Percentiles rank a stretch among this genome's conserved stretches.
Evolutionary conservation across 2,797 vertebrate genomes (phyloP).

Genomic region (Sciurus vulgaris): DNA sequence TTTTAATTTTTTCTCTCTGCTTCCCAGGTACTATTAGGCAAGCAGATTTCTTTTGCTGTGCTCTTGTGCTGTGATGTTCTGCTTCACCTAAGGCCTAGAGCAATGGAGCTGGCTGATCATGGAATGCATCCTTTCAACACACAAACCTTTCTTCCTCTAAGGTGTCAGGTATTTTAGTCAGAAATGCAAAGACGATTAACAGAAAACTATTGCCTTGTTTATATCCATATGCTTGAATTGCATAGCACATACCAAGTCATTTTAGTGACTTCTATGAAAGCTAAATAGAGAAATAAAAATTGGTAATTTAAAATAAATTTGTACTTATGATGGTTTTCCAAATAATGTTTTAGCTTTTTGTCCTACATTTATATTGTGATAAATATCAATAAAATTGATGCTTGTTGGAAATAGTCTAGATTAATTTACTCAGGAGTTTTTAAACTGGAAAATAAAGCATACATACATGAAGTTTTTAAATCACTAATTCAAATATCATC

Average conservation of each 20-base stretch:
- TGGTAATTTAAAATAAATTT: not conserved
- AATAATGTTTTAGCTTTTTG: not conserved
- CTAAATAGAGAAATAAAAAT: not conserved
- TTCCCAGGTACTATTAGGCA: no score
- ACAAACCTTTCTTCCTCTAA: not conserved
- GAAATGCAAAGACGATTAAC: no score
- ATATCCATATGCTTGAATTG: no score
- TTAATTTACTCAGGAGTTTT: not conserved
- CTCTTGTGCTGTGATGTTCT: no score
- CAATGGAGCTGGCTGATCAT: no score
- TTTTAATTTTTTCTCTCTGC: not conserved
- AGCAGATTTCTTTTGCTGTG: no score
- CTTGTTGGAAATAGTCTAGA: not conserved
- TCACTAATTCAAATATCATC: not conserved
- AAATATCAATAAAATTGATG: not conserved
- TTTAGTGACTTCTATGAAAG: not conserved
- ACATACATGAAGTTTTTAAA: not conserved
- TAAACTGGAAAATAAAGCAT: not conserved
- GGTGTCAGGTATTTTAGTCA: not conserved
- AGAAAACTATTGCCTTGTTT: no score
- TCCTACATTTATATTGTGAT: not conserved
- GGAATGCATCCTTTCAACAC: no score
- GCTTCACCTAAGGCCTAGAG: no score
- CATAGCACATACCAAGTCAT: no score
- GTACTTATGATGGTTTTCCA: not conserved